These are phyloP conservation scores for Danionella cerebrum DNA, from an alignment of 2,113 vertebrate genomes.

Conservation along the genomic window DNA sequence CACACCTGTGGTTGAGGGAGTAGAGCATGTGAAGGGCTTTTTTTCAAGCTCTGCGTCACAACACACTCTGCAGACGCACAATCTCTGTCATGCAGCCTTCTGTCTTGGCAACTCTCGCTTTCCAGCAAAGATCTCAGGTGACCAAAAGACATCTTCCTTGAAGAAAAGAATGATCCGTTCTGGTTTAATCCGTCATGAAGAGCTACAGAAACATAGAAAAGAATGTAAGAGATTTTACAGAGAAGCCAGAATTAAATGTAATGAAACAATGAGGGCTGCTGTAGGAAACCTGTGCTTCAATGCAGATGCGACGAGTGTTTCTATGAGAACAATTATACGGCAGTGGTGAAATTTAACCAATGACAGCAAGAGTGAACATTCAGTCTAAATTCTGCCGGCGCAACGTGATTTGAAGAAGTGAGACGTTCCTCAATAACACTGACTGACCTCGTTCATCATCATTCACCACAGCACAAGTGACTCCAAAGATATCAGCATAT, in stretches of 20 bases:
- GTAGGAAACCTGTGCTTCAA: constrained; percentile 26
- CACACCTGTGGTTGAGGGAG: constrained; percentile 12
- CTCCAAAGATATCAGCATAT: neutral
- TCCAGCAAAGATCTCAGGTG: neutral
- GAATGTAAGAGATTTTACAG: too few species aligned
- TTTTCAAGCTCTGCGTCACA: constrained; percentile 19
- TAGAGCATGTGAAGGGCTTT: constrained; percentile 26
- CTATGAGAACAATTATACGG: constrained; percentile 43
- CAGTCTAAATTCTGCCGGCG: neutral
- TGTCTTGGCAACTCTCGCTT: neutral
- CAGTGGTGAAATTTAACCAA: constrained; percentile 18
- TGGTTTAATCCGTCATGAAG: neutral
- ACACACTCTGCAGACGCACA: constrained; percentile 7
- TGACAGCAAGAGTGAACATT: constrained; percentile 20
- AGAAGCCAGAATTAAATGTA: too few species aligned
- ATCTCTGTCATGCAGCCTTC: constrained; percentile 21
- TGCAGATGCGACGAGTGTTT: constrained; percentile 38
- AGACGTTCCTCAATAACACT: neutral
- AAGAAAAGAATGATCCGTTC: neutral
- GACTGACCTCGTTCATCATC: neutral
- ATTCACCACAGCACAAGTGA: constrained; percentile 2
- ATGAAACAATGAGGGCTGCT: neutral
- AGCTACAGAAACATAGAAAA: too few species aligned
- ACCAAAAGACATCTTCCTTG: neutral
- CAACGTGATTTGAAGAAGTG: neutral